Percentiles rank a stretch among this genome's conserved stretches.
These are phyloP conservation scores for Catamblyrhynchus diadema DNA, from an alignment of 2,797 vertebrate species.

Conservation along the genomic window DNA sequence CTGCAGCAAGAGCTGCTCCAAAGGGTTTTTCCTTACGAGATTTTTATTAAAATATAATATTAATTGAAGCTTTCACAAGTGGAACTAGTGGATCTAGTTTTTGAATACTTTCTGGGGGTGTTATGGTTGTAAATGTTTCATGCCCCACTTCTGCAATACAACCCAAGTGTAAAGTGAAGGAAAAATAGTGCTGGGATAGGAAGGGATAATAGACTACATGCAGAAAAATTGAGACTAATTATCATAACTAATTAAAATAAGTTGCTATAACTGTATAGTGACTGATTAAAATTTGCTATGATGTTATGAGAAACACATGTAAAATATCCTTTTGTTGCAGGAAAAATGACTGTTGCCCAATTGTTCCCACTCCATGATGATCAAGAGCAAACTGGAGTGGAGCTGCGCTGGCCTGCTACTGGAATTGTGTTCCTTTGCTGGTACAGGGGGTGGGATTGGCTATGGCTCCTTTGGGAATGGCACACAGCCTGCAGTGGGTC, in stretches of 20 bases:
- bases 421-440: not conserved
- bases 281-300: not conserved
- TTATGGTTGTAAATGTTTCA: not conserved
- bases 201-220: not conserved
- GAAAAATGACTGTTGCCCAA: not conserved
- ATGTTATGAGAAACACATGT: not conserved
- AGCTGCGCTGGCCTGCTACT: not conserved
- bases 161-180: not conserved
- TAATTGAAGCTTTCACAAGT: not conserved
- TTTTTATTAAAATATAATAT: not conserved
- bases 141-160: not conserved
- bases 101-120: not conserved
- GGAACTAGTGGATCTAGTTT: not conserved
- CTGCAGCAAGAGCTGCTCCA: not conserved
- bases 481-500: not conserved
- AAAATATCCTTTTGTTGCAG: not conserved
- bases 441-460: not conserved
- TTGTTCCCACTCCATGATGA: not conserved
- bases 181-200: not conserved
- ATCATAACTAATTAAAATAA: not conserved
- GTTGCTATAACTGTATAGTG: not conserved
- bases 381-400: not conserved
- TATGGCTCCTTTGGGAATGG: not conserved
- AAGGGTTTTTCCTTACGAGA: not conserved
- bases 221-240: not conserved